Percentiles rank a stretch among this genome's conserved stretches.
Conservation (phyloP, 2,888 invertebrate genomes). For the Lingula anatina region DNA sequence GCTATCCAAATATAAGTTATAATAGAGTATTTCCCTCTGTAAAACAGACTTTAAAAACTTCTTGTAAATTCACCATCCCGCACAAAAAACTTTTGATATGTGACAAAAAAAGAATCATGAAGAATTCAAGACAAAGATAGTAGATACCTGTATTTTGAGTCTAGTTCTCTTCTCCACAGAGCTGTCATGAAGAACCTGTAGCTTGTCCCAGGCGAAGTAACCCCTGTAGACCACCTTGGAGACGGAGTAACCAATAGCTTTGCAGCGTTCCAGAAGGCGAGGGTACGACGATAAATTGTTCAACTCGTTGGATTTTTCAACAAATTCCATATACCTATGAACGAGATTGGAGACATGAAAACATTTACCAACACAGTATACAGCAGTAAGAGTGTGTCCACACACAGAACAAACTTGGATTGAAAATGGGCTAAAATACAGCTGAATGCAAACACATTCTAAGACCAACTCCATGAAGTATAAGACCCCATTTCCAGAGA, state of each 20-base stretch:
- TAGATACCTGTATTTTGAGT: conserved; percentile 34
- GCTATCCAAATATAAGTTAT: no score
- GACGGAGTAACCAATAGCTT: conserved; percentile 35
- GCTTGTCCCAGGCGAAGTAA: conserved; percentile 37
- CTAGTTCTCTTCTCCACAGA: conserved; percentile 36
- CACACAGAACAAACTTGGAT: no score
- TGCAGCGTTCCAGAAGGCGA: conserved; percentile 33
- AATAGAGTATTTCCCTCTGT: no score
- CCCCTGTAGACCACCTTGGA: conserved; percentile 46
- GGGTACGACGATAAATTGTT: conserved; percentile 35
- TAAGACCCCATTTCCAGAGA: no score
- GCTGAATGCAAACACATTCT: no score
- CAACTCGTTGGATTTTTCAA: conserved; percentile 35
- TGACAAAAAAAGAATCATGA: no score
- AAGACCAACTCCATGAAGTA: no score
- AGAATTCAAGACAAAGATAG: not conserved
- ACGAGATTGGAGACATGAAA: no score
- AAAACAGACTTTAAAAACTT: no score
- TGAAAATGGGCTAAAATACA: no score
- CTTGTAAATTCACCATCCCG: not conserved
- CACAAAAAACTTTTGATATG: not conserved
- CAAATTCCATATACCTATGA: conserved; percentile 43
- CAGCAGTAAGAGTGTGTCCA: no score
- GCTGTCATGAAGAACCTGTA: conserved; percentile 42
- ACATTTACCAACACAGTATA: no score